These are phyloP conservation scores for Anthoscopus minutus DNA, from an alignment of 2,113 vertebrate genomes.

Conservation along the genomic window DNA sequence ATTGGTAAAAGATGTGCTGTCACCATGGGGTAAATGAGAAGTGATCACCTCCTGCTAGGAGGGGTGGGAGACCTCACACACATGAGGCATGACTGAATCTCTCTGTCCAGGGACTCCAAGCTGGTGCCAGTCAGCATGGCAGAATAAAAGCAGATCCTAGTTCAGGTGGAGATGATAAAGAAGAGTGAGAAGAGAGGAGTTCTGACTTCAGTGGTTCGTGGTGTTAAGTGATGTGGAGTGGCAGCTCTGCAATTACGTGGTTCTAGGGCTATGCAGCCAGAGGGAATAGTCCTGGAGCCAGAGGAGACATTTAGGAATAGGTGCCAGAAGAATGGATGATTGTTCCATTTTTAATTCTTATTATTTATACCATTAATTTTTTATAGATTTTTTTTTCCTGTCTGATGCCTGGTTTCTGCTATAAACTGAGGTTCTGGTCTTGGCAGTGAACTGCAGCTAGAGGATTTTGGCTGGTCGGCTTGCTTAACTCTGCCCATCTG, in stretches of 20 bases:
- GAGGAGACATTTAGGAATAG: not conserved
- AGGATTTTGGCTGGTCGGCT: constrained; percentile 37
- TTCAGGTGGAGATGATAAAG: not conserved
- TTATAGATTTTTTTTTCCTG: not conserved
- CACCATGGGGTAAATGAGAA: not conserved
- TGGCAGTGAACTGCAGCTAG: constrained; percentile 60
- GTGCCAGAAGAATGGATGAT: not conserved
- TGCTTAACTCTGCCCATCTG: constrained; percentile 69
- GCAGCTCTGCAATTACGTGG: not conserved
- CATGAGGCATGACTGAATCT: not conserved
- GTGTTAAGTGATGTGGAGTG: not conserved
- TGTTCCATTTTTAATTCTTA: not conserved
- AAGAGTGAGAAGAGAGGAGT: not conserved
- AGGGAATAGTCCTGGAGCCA: not conserved
- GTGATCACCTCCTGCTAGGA: not conserved
- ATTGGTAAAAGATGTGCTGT: not conserved
- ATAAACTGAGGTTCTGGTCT: constrained; percentile 24
- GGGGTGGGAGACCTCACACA: not conserved
- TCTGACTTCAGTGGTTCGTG: not conserved
- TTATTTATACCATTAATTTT: not conserved
- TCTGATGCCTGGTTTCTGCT: constrained; percentile 48
- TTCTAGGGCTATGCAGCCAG: not conserved
- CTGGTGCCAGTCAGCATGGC: not conserved
- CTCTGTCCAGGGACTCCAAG: not conserved
- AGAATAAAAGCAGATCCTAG: not conserved